Evolutionary conservation across 1,140 invertebrate genomes (phyloP), one percentile per base, ranked within the genome.

Genomic region (Tribolium castaneum): DNA sequence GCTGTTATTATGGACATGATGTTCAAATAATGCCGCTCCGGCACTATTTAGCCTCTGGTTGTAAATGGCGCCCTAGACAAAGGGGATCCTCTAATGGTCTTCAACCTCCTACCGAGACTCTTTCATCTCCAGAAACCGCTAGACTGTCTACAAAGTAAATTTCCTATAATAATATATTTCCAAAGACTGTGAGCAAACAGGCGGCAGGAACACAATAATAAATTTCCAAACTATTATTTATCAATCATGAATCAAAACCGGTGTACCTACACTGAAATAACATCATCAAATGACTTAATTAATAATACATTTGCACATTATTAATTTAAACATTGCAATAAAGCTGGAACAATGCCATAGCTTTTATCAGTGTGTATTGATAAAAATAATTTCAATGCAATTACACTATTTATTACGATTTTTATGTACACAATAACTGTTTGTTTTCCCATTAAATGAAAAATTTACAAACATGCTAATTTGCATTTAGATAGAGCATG

Each of bases 31-130:
- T 71, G 35, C 66, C 59, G 59, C 59, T 52, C 66, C 62, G 52
- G 76, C 39, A 49, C 50, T 73, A 71, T 70, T 77, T 77, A 56
- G 76, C 70, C 70, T 54, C 70, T 54, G 70, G 76, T 77, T 72
- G 30, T 77, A 77, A 77, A 77, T 72, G 76, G 76, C 76, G 76
- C 76, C 76, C 70, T 56, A 34, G 70, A 71, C 66, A 71, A 77
- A 72, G 35, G 70, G 39, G 76, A 77, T 56, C 70, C 51, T 77
- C 76, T 77, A 77, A 77, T 77, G 76, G 76, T 77, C 70, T 77
- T 77, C 76, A 77, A 59, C 76, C 70, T 77, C 76, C 76, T 56
- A 72, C 70, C 2, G 76, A 13, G 76, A 10, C 50, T 66, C 76
- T 77, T 77, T 77, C 70, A 77, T 77, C 76, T 70, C 52, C 70